A percentile compares a stretch with the other conserved stretches of the same genome.
These are phyloP conservation scores for Nothocercus nigrocapillus DNA, from an alignment of 2,113 vertebrate genomes.

Conservation along the genomic window DNA sequence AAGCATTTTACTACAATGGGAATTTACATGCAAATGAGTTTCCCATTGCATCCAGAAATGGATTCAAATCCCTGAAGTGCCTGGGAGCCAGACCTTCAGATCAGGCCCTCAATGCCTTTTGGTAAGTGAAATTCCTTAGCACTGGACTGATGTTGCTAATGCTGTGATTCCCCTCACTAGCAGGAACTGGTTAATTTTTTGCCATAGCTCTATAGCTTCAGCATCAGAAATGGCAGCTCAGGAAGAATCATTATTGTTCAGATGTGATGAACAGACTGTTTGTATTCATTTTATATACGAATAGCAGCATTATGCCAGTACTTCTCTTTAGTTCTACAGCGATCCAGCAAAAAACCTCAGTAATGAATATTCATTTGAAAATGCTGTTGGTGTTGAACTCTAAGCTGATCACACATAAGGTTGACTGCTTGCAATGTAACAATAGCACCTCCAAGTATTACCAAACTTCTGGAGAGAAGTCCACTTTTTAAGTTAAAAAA, in stretches of 20 bases:
- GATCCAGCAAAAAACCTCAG: not conserved
- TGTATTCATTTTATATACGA: not conserved
- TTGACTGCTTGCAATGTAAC: not conserved
- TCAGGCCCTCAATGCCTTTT: not conserved
- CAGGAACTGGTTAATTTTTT: not conserved
- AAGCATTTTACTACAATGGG: constrained; percentile 7
- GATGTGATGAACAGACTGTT: not conserved
- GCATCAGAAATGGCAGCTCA: not conserved
- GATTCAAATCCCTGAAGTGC: constrained; percentile 17
- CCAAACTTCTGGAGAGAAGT: not conserved
- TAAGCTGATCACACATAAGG: not conserved
- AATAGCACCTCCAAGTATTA: not conserved
- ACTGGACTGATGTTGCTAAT: not conserved
- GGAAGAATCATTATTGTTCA: not conserved
- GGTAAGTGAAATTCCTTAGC: constrained; percentile 7
- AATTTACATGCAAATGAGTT: constrained; percentile 44
- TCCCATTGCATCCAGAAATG: not conserved
- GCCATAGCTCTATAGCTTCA: not conserved
- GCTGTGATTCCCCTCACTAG: not conserved
- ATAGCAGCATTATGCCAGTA: not conserved
- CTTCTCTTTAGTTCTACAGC: not conserved
- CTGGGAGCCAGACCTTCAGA: not conserved
- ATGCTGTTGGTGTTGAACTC: not conserved
- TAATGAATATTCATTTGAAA: not conserved
- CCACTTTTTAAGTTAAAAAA: not conserved